These are phyloP conservation scores for Spodoptera exigua DNA, from an alignment of 2,888 invertebrate species.

Conservation along the genomic window DNA sequence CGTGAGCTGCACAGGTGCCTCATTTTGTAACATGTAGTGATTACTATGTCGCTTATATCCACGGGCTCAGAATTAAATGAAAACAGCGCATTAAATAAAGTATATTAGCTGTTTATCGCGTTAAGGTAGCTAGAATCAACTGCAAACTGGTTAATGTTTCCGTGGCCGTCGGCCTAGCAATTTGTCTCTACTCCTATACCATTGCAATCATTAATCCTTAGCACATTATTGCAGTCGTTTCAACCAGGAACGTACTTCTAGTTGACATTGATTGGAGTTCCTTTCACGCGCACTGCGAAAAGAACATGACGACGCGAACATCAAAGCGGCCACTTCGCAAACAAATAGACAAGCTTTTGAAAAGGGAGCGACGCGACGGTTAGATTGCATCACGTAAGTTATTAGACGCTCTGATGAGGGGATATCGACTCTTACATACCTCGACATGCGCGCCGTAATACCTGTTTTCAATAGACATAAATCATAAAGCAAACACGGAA, in stretches of 20 bases:
- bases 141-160: constrained; percentile 48
- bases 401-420: constrained; percentile 51
- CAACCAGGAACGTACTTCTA: constrained; percentile 41
- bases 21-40: constrained; percentile 44
- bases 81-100: constrained; percentile 47
- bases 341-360: constrained; percentile 37
- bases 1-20: constrained; percentile 6
- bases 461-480: constrained; percentile 55
- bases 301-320: constrained; percentile 41
- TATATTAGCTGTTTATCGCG: constrained; percentile 45
- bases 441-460: constrained; percentile 52
- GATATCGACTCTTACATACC: constrained; percentile 53
- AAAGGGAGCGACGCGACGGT: constrained; percentile 45
- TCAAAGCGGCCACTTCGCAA: constrained; percentile 43
- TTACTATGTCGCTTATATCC: constrained; percentile 31
- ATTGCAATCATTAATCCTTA: constrained; percentile 52
- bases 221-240: constrained; percentile 49
- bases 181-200: constrained; percentile 47
- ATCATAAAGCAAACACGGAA: constrained; percentile 64
- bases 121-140: constrained; percentile 45
- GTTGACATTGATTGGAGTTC: constrained; percentile 55
- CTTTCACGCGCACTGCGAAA: constrained; percentile 47
- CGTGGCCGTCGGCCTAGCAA: constrained; percentile 44
- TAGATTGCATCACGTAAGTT: constrained; percentile 49
- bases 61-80: constrained; percentile 34